Evolutionary conservation across 2,888 invertebrate species (phyloP).

Genomic region (Lasioglossum morio): DNA sequence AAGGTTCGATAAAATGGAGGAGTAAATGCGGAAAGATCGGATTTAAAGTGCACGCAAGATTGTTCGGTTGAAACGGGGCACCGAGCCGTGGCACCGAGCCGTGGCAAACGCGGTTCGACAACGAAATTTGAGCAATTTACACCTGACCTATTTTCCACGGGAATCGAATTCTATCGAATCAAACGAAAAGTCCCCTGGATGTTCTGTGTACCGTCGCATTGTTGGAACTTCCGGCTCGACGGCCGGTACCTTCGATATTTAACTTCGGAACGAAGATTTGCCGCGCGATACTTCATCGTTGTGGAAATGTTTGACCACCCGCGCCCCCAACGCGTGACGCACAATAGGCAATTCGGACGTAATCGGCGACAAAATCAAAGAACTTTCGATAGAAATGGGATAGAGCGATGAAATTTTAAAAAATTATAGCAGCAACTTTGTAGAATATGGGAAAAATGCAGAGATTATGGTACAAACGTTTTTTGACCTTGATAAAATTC

Average conservation of each 20-base stretch:
- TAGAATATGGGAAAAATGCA: no score
- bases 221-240: neutral
- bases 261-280: neutral
- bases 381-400: no score
- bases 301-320: neutral
- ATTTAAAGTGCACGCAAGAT: neutral
- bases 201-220: neutral
- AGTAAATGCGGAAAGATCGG: neutral
- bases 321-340: no score
- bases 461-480: no score
- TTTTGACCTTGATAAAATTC: no score
- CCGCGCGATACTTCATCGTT: conserved; percentile 17
- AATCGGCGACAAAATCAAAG: no score
- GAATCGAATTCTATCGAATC: conserved; percentile 10
- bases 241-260: neutral
- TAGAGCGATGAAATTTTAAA: no score
- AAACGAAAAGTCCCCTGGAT: neutral
- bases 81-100: neutral
- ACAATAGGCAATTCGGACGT: no score
- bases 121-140: neutral
- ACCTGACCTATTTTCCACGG: neutral
- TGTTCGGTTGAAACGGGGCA: neutral
- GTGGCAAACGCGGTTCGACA: neutral
- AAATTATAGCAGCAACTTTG: no score
- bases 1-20: neutral